Conservation (phyloP, 2,797 vertebrate species). For the Lacerta agilis region DNA sequence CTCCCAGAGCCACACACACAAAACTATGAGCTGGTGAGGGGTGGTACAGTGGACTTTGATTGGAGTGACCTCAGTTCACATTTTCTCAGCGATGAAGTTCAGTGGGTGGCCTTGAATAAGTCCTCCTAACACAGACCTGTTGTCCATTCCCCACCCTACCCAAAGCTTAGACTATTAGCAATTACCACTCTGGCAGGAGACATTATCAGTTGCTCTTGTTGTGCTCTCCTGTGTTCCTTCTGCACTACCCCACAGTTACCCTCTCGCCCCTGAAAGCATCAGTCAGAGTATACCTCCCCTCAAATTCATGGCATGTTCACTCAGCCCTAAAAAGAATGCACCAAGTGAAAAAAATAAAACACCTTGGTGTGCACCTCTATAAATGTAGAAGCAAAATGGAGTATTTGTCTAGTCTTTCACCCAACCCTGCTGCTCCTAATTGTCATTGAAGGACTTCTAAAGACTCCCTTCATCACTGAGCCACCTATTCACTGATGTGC, state of each 20-base stretch:
- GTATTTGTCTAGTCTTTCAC: not conserved
- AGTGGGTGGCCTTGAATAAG: not conserved
- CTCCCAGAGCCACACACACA: not conserved
- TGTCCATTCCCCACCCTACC: not conserved
- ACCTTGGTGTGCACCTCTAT: not conserved
- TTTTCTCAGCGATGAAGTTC: not conserved
- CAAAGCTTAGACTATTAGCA: not conserved
- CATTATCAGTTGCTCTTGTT: not conserved
- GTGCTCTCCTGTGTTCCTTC: not conserved
- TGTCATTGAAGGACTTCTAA: not conserved
- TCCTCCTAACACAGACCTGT: too few relatives aligned
- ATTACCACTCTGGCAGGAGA: not conserved
- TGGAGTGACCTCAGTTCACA: not conserved
- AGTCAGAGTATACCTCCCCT: not conserved
- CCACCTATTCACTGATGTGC: constrained; percentile 11
- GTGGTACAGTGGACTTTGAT: not conserved
- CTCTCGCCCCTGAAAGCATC: not conserved
- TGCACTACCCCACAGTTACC: not conserved
- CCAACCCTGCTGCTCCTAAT: not conserved
- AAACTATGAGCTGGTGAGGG: too few relatives aligned
- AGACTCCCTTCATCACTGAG: not conserved
- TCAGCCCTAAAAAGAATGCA: not conserved
- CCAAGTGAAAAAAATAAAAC: not conserved
- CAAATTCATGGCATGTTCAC: not conserved
- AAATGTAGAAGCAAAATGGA: not conserved